phyloP scores from a whole-genome alignment of 2,113 vertebrate genomes.

The Anolis sagrei region DNA sequence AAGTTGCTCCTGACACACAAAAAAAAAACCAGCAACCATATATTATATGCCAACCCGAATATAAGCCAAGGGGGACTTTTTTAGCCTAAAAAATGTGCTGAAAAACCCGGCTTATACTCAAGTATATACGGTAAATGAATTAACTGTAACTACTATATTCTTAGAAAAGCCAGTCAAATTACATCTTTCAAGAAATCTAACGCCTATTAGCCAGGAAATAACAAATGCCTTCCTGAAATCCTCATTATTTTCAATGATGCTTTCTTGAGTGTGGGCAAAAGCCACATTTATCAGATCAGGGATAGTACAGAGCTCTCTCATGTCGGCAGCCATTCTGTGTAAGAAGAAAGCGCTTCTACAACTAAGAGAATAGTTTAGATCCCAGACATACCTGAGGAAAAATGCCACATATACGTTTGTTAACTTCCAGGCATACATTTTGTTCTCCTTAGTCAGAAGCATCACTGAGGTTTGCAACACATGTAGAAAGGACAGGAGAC shows the following conservation, averaged over 20 bases:
- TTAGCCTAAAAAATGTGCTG: no score
- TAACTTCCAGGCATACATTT: conserved; percentile 6
- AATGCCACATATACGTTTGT: neutral
- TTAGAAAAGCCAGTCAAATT: no score
- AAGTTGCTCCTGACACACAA: no score
- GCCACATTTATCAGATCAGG: neutral
- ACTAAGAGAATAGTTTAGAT: neutral
- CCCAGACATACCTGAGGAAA: conserved; percentile 9
- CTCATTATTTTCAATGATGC: neutral
- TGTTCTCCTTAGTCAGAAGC: neutral
- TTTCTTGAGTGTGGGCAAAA: neutral
- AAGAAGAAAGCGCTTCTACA: neutral
- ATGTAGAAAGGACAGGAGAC: neutral
- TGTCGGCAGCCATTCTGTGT: neutral
- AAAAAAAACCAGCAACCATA: no score
- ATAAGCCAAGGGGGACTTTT: no score
- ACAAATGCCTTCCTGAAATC: neutral
- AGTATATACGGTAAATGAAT: no score
- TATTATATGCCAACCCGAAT: no score
- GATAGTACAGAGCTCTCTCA: neutral
- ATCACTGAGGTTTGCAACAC: neutral
- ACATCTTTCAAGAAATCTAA: neutral
- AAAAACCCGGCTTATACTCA: no score
- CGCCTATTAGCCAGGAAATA: neutral
- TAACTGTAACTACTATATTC: no score